Evolutionary conservation across 2,113 vertebrate species (phyloP).

Genomic region (Odobenus rosmarus): DNA sequence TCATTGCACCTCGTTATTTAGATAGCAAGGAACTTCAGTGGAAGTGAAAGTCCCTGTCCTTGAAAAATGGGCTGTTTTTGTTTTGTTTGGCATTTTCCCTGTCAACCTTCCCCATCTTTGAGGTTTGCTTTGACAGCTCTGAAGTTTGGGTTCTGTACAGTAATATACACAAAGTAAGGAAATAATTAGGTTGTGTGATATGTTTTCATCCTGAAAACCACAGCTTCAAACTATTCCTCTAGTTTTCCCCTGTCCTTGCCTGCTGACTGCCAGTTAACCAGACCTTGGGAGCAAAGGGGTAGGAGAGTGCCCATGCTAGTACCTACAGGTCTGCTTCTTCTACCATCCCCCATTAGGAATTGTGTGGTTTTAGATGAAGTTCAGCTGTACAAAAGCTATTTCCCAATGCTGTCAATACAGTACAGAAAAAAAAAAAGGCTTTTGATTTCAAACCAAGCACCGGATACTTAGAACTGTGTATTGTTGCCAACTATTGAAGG

Average conservation of each 20-base stretch:
- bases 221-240: not conserved
- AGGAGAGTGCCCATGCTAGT: rapidly evolving
- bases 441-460: not conserved
- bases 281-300: not conserved
- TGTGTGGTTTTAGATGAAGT: not conserved
- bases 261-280: too few species aligned
- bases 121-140: not conserved
- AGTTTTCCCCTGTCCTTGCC: not conserved
- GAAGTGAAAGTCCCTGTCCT: not conserved
- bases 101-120: not conserved
- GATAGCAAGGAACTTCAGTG: not conserved
- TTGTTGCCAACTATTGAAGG: too few species aligned
- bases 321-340: not conserved
- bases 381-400: rapidly evolving
- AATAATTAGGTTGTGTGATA: not conserved
- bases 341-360: rapidly evolving
- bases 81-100: not conserved
- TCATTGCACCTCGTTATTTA: not conserved
- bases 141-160: not conserved
- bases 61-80: not conserved
- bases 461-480: too few species aligned
- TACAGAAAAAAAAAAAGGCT: too few species aligned
- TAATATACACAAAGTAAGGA: not conserved
- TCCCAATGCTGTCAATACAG: rapidly evolving
- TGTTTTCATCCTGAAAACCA: not conserved